These are phyloP conservation scores for Hylyphantes graminicola DNA, from an alignment of 1,140 invertebrate genomes.

Conservation along the genomic window DNA sequence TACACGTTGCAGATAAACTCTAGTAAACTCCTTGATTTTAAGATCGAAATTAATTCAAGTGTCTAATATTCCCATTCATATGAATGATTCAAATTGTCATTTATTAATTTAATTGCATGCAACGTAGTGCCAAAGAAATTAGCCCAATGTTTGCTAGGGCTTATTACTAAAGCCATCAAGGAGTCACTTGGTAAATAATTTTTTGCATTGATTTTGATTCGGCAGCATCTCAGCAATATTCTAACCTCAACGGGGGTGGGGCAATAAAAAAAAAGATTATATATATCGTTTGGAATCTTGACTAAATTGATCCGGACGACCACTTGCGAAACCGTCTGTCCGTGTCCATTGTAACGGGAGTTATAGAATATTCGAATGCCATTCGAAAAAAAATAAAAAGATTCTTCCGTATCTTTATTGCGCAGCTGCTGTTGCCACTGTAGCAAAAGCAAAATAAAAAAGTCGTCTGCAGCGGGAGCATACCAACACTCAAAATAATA, in stretches of 20 bases:
- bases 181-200: too few species aligned
- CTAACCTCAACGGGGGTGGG: background rate
- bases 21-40: too few species aligned
- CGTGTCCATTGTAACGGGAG: background rate
- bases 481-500: constrained; percentile 39
- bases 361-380: constrained; percentile 15
- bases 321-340: constrained; percentile 15
- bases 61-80: too few species aligned
- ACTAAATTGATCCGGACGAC: background rate
- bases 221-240: too few species aligned
- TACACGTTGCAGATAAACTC: too few species aligned
- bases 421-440: background rate
- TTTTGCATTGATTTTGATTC: too few species aligned
- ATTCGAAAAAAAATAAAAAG: background rate
- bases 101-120: too few species aligned
- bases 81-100: too few species aligned
- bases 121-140: too few species aligned
- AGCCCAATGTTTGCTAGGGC: too few species aligned
- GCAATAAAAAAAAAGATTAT: background rate
- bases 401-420: constrained; percentile 36
- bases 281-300: background rate
- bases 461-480: background rate
- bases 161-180: too few species aligned
- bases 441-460: background rate
- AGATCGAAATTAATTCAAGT: too few species aligned